Percentiles rank a stretch among this genome's conserved stretches.
Evolutionary conservation across 1,140 invertebrate species (phyloP).

Genomic region (Drosophila kikkawai): DNA sequence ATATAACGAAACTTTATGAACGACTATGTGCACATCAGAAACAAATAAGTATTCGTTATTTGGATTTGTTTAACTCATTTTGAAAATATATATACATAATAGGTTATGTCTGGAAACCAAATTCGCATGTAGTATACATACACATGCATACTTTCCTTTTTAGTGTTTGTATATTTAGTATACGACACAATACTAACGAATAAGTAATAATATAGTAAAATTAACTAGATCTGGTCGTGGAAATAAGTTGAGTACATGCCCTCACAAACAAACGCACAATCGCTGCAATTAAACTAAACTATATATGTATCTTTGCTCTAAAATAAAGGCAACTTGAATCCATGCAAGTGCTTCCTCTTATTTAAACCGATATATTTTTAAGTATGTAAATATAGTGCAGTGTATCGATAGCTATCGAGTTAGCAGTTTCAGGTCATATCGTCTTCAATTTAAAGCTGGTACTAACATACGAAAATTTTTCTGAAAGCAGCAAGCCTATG

Average conservation of each 20-base stretch:
- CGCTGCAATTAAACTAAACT: neutral
- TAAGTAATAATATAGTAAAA: neutral
- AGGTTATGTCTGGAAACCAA: constrained; percentile 9
- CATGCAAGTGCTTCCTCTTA: constrained; percentile 1
- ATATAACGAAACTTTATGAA: neutral
- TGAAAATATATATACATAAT: constrained; percentile 1
- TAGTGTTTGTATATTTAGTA: constrained; percentile 7
- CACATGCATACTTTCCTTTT: constrained; percentile 2
- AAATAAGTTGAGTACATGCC: neutral
- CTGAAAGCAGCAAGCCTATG: no score
- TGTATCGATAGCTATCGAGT: neutral
- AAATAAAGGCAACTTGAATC: constrained; percentile 4
- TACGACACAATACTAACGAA: neutral
- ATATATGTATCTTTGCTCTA: constrained; percentile 2
- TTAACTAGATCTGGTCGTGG: neutral
- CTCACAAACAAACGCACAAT: neutral
- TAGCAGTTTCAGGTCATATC: no score
- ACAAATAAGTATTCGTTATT: no score
- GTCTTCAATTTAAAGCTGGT: no score
- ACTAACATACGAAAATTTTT: no score
- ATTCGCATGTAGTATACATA: constrained; percentile 15
- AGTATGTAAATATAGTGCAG: neutral
- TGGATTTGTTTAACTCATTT: neutral
- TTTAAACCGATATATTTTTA: neutral
- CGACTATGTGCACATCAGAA: neutral